These are phyloP conservation scores for Danionella dracula DNA, from an alignment of 2,797 vertebrate species.

Conservation along the genomic window DNA sequence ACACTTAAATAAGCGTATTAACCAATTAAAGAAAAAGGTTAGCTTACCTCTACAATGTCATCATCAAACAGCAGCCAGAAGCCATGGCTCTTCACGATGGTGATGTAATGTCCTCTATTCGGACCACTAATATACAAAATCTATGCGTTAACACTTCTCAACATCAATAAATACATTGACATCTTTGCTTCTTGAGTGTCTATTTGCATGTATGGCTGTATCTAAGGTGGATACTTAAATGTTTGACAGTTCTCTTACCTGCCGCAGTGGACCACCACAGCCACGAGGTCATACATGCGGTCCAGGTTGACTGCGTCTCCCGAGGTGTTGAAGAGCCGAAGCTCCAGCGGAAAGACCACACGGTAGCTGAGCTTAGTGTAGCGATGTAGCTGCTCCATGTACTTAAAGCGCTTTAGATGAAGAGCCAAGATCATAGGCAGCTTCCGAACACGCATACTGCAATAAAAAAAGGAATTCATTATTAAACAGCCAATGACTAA, in stretches of 20 bases:
- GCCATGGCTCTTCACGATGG: conserved; percentile 96
- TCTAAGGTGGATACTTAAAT: not conserved
- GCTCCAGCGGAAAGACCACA: conserved; percentile 91
- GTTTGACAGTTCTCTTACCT: conserved; percentile 66
- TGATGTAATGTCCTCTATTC: conserved; percentile 94
- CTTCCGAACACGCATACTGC: conserved; percentile 85
- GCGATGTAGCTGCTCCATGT: conserved; percentile 95
- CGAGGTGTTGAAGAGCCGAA: conserved; percentile 95
- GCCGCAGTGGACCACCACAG: conserved; percentile 95
- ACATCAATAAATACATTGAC: not conserved
- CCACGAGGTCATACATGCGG: conserved; percentile 95
- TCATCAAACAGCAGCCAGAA: conserved; percentile 98
- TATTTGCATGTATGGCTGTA: too few relatives aligned
- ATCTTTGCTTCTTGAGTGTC: not conserved
- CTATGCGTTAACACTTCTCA: not conserved
- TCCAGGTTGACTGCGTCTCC: conserved; percentile 88
- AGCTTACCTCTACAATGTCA: conserved; percentile 90
- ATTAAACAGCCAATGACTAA: too few relatives aligned
- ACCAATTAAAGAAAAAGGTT: too few relatives aligned
- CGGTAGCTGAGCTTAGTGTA: conserved; percentile 96
- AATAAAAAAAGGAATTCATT: not conserved
- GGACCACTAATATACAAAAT: conserved; percentile 73
- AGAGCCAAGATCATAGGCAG: conserved; percentile 95
- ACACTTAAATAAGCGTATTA: too few relatives aligned
- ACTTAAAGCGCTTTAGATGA: conserved; percentile 95